Percentiles rank a stretch among this genome's conserved stretches.
Evolutionary conservation across 2,888 invertebrate species (phyloP).

Genomic region (Congeria kusceri): DNA sequence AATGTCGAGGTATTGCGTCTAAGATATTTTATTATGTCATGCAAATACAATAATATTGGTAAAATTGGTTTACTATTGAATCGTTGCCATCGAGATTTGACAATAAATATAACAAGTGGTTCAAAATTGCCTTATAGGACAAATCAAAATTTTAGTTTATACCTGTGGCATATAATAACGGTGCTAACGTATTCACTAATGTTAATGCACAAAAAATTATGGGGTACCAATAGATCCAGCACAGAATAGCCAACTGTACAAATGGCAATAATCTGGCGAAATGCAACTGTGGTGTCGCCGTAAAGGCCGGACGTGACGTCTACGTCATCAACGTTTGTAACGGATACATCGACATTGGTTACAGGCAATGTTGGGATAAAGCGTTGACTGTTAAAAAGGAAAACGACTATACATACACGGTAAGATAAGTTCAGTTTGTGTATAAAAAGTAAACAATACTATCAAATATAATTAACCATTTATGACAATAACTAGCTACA

Average conservation of each 20-base stretch:
- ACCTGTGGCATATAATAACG: too few relatives aligned
- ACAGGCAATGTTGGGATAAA: conserved; percentile 24
- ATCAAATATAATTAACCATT: too few relatives aligned
- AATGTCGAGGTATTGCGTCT: background rate
- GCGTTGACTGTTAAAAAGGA: conserved; percentile 35
- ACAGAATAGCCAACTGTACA: conserved; percentile 27
- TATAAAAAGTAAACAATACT: too few relatives aligned
- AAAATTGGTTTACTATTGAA: too few relatives aligned
- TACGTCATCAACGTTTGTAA: conserved; percentile 43
- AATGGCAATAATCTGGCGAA: background rate
- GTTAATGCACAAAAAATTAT: too few relatives aligned
- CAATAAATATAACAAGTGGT: too few relatives aligned
- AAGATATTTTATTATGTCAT: too few relatives aligned
- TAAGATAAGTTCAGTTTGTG: background rate
- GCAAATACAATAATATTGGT: too few relatives aligned
- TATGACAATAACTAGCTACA: background rate
- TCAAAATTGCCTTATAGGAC: too few relatives aligned
- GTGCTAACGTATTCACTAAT: too few relatives aligned
- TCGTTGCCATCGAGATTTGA: too few relatives aligned
- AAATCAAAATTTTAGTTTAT: too few relatives aligned
- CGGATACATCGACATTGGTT: conserved; percentile 28
- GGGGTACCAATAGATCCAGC: conserved; percentile 12
- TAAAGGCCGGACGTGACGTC: conserved; percentile 28
- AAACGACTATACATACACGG: conserved; percentile 43
- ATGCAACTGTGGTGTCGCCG: conserved; percentile 30